Conservation (phyloP, 2,888 invertebrate genomes). For the Lepidocyrtinus sp. region DNA sequence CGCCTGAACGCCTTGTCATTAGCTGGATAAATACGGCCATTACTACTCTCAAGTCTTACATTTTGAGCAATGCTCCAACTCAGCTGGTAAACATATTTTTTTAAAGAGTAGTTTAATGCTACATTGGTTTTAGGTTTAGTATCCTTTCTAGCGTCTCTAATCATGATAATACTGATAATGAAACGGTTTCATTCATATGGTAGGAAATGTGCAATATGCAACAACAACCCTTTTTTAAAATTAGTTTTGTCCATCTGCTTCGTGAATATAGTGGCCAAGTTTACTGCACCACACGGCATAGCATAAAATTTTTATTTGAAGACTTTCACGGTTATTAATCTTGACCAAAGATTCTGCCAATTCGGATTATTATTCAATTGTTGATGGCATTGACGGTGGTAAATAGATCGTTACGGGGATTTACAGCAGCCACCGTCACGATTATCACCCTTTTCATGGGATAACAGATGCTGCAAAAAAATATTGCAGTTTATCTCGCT, state of each 20-base stretch:
- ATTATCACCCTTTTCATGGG: not conserved
- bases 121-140: too few relatives aligned
- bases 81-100: conserved; percentile 59
- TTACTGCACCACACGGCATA: too few relatives aligned
- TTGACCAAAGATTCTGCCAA: conserved; percentile 7
- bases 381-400: not conserved
- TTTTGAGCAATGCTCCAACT: conserved; percentile 62
- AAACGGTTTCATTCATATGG: too few relatives aligned
- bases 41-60: conserved; percentile 66
- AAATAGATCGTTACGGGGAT: conserved; percentile 8
- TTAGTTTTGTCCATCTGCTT: not conserved
- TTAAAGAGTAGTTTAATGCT: too few relatives aligned
- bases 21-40: conserved; percentile 69
- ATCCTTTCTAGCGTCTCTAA: too few relatives aligned
- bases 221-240: too few relatives aligned
- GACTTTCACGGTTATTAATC: conserved; percentile 43
- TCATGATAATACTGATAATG: too few relatives aligned
- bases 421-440: not conserved
- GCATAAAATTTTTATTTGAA: too few relatives aligned
- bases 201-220: too few relatives aligned
- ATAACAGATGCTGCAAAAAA: not conserved
- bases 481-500: not conserved
- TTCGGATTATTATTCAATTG: not conserved
- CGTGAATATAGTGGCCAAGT: too few relatives aligned
- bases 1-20: conserved; percentile 66